These are phyloP conservation scores for Ptychadena robeensis DNA, from an alignment of 2,797 vertebrate species.

Conservation along the genomic window DNA sequence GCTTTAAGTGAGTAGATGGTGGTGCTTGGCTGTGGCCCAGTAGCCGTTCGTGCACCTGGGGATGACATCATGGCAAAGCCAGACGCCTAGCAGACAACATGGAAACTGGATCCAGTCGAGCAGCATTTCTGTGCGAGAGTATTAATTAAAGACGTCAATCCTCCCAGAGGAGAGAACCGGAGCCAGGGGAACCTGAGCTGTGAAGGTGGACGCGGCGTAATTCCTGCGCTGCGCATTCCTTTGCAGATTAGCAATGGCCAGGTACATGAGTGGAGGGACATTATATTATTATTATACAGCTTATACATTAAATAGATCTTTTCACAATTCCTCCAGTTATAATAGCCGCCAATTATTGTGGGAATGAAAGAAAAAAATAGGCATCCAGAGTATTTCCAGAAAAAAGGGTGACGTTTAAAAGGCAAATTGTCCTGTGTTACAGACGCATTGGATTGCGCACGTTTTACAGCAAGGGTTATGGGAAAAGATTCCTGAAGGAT, in stretches of 20 bases:
- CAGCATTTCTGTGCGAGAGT: conserved; percentile 19
- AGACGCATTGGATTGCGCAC: not conserved
- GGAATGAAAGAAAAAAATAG: not conserved
- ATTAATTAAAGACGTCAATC: not conserved
- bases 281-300: not conserved
- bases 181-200: conserved; percentile 15
- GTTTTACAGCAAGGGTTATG: not conserved
- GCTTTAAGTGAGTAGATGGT: not conserved
- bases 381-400: not conserved
- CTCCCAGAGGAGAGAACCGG: conserved; percentile 56
- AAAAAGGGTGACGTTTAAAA: not conserved
- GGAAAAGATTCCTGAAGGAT: not conserved
- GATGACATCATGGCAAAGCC: conserved; percentile 57
- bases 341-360: not conserved
- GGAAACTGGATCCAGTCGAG: conserved; percentile 25
- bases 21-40: conserved; percentile 51
- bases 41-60: conserved; percentile 63
- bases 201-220: not conserved
- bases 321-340: not conserved
- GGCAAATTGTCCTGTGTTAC: not conserved
- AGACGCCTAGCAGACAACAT: conserved; percentile 43
- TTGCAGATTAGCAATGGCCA: conserved; percentile 3
- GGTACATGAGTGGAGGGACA: not conserved
- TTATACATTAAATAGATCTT: not conserved
- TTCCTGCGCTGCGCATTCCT: conserved; percentile 23